Conservation (phyloP, 2,797 vertebrate genomes). For the Etheostoma perlongum region DNA sequence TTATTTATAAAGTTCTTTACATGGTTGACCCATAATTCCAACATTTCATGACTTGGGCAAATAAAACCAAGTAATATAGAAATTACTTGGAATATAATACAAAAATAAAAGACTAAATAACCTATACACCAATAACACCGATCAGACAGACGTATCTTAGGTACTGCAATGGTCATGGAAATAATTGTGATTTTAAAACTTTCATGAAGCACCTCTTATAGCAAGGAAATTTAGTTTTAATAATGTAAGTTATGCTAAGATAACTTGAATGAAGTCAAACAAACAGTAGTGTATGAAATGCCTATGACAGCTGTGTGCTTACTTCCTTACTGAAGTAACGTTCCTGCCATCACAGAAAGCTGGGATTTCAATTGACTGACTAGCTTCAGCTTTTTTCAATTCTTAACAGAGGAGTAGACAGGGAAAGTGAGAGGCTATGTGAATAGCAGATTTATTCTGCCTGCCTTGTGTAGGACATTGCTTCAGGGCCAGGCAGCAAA, state of each 20-base stretch:
- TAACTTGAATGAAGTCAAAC: background rate
- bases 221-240: background rate
- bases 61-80: too few relatives aligned
- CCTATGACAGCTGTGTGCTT: background rate
- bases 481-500: conserved; percentile 39
- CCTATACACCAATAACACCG: background rate
- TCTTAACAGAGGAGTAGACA: conserved; percentile 11
- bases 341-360: conserved; percentile 4
- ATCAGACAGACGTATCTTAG: background rate
- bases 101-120: too few relatives aligned
- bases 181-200: background rate
- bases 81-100: too few relatives aligned
- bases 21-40: too few relatives aligned
- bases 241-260: background rate
- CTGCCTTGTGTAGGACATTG: conserved; percentile 18
- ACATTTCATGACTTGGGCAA: too few relatives aligned
- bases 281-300: background rate
- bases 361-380: conserved; percentile 17
- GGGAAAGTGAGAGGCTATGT: conserved; percentile 35
- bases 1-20: too few relatives aligned
- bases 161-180: background rate
- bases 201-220: background rate
- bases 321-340: background rate
- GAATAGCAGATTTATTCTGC: conserved; percentile 54
- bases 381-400: conserved; percentile 20